Base-by-base conservation (phyloP, 2,797 vertebrate genomes). In the Limosa lapponica region DNA sequence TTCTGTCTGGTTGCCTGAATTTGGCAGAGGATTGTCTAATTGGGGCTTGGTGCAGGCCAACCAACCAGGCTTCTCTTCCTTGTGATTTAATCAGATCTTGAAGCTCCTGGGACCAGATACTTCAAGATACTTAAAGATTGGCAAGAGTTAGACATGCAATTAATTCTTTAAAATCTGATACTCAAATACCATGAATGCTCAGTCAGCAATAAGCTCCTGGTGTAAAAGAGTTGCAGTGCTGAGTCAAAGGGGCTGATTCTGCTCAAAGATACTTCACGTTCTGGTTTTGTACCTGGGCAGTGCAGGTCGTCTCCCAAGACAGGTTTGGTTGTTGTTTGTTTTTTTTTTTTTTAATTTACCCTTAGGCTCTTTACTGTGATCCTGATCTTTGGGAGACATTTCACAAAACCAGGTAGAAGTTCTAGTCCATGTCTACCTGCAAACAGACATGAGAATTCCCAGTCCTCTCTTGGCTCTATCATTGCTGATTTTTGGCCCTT, bases 161-260 rank as follows among this genome's bases (percentile, higher is more conserved):
- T 94, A 96, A 87, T 90, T 89, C 77, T 90, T 89, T 80, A 66
- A 52, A 51, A 89, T 94, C 83, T 82, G 90, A 89, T 94, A 20
- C 43, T 91, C 22, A 32, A 65, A 75, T 57, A 61, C 22, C 2
- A 3, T 71, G 70, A 93, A 46, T 17, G 39, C 74, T 54, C 9
- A 30, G 73, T 90, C 91, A 96, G 90, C 93, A 94, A 20, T 71
- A 74, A 82, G 44, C 44, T 82, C 39, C 41, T 78, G 52, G 54
- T 59, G 51, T 67, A 70, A 37, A 48, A 71, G 67, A 41, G 30
- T 41, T 86, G 73, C 58, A 58, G 41, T 58, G 37, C 70, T 81
- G 87, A 85, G 71, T 87, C 90, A 90, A 88, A 69, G 1, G 1
- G 51, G 17, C 84, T 78, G 87, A 44, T 82, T 75, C 59, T 82